Percentiles rank a stretch among this genome's conserved stretches.
Evolutionary conservation across 2,888 invertebrate genomes (phyloP).

Genomic region (Trissonchulus sp.): DNA sequence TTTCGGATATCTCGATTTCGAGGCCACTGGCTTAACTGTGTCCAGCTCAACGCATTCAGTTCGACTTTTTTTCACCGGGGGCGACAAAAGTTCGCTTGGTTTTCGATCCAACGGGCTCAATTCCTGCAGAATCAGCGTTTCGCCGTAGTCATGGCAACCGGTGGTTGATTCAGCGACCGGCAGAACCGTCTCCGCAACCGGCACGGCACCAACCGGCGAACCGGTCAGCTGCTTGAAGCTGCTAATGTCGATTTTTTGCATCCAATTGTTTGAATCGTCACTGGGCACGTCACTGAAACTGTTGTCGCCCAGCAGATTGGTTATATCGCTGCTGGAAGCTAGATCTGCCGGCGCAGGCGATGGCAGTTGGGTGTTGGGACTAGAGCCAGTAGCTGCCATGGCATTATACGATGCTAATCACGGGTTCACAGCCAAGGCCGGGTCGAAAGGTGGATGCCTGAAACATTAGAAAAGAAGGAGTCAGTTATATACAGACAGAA

Average conservation of each 20-base stretch:
- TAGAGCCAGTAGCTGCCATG: too few relatives aligned
- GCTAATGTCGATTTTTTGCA: constrained; percentile 32
- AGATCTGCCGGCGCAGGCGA: background rate
- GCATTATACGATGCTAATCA: too few relatives aligned
- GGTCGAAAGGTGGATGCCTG: too few relatives aligned
- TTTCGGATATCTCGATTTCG: constrained; percentile 66
- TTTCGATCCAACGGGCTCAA: background rate
- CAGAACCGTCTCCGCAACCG: background rate
- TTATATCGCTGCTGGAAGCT: constrained; percentile 23
- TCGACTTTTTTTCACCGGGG: background rate
- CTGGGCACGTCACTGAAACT: constrained; percentile 26
- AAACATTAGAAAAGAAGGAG: too few relatives aligned
- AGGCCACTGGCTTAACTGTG: background rate
- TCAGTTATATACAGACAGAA: too few relatives aligned
- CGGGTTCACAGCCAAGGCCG: too few relatives aligned
- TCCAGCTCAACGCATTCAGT: background rate
- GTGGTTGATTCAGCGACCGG: background rate
- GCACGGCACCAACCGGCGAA: background rate
- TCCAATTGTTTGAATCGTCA: constrained; percentile 31
- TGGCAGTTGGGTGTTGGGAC: background rate
- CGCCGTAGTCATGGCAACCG: background rate
- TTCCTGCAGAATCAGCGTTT: too few relatives aligned
- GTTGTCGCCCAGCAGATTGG: constrained; percentile 27
- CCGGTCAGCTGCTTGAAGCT: constrained; percentile 40
- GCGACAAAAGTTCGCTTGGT: background rate